phyloP scores from a whole-genome alignment of 2,797 vertebrate genomes.

The Vultur gryphus region DNA sequence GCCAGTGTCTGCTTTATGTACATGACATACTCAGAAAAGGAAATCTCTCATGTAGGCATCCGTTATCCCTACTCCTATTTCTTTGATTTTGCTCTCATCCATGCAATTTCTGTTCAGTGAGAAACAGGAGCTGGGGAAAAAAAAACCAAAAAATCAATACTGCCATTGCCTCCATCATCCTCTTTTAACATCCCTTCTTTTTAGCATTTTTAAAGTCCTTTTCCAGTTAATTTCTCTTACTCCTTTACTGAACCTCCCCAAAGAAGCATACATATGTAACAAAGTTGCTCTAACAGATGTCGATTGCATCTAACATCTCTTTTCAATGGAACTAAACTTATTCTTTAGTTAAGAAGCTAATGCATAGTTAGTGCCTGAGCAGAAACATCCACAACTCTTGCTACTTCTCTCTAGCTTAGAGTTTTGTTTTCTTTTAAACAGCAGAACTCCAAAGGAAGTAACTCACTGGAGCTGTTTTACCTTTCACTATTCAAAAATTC shows the following conservation, averaged over 20 bases:
- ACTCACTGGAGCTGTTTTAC: not conserved
- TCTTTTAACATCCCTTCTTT: not conserved
- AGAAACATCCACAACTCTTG: not conserved
- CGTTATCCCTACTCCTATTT: not conserved
- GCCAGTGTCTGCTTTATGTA: not conserved
- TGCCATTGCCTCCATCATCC: not conserved
- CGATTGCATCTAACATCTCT: not conserved
- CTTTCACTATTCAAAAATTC: not conserved
- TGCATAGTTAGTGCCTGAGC: not conserved
- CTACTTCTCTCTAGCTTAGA: not conserved
- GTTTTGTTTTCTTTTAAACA: not conserved
- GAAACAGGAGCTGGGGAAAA: not conserved
- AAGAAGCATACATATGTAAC: not conserved
- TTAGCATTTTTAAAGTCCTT: not conserved
- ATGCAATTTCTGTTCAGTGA: not conserved
- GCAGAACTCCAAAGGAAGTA: not conserved
- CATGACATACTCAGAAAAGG: not conserved
- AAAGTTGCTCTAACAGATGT: not conserved
- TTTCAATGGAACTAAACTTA: not conserved
- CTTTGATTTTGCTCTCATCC: not conserved
- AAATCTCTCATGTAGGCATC: not conserved
- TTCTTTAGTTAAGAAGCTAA: not conserved
- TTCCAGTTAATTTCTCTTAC: not conserved
- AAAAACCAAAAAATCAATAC: accelerated
- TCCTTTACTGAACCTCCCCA: not conserved